Evolutionary conservation across 2,888 invertebrate genomes (phyloP).

Genomic region (Ptychoptera contaminata): DNA sequence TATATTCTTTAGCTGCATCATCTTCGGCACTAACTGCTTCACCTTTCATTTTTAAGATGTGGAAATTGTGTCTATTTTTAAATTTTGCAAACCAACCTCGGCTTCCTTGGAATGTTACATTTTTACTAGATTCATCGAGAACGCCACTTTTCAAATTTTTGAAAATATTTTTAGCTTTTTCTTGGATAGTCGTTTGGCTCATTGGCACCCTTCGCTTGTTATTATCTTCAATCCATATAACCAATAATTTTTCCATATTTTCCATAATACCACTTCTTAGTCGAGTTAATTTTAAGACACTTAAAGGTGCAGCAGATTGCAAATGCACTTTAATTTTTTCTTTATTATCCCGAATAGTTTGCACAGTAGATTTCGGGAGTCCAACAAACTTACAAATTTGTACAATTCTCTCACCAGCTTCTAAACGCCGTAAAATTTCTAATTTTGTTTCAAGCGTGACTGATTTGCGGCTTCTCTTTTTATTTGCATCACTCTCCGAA

Average conservation of each 20-base stretch:
- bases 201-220: constrained; percentile 13
- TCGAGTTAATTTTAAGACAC: constrained; percentile 14
- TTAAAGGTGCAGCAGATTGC: constrained; percentile 13
- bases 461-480: neutral
- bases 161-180: constrained; percentile 14
- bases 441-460: constrained; percentile 9
- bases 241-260: constrained; percentile 13
- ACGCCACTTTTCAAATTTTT: constrained; percentile 12
- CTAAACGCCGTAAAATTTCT: constrained; percentile 11
- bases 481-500: neutral
- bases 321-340: constrained; percentile 11
- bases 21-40: constrained; percentile 12
- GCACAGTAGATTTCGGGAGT: constrained; percentile 12
- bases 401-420: constrained; percentile 13
- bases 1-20: constrained; percentile 8
- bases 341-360: constrained; percentile 13
- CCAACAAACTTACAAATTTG: constrained; percentile 11
- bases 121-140: constrained; percentile 10
- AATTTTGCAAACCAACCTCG: constrained; percentile 11
- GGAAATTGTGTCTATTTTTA: constrained; percentile 12
- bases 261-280: constrained; percentile 13
- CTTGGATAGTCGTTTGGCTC: constrained; percentile 14
- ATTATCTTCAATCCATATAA: constrained; percentile 13
- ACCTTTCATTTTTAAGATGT: constrained; percentile 12
- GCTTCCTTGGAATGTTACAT: constrained; percentile 9